These are phyloP conservation scores for Psittacula echo DNA, from an alignment of 2,797 vertebrate genomes.

Conservation along the genomic window DNA sequence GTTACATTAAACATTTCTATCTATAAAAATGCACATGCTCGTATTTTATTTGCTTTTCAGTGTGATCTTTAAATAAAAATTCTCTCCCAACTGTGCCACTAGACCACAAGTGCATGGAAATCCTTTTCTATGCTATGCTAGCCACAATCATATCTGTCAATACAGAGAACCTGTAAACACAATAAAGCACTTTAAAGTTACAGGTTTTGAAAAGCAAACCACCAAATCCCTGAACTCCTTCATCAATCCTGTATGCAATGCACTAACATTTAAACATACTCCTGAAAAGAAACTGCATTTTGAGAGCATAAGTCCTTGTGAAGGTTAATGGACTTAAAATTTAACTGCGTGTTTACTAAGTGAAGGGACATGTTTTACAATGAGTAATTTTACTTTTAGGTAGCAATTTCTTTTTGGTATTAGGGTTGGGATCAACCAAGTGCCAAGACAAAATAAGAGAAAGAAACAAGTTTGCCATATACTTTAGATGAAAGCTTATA, in stretches of 20 bases:
- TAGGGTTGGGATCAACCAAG: background rate
- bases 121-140: background rate
- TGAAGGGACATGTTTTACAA: background rate
- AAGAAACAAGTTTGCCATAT: background rate
- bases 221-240: background rate
- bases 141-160: background rate
- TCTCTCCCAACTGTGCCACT: background rate
- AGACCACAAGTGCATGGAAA: background rate
- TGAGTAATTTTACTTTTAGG: background rate
- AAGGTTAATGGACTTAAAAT: background rate
- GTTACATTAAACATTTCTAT: background rate
- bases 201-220: background rate
- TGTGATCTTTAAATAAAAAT: background rate
- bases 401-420: background rate
- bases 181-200: background rate
- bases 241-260: background rate
- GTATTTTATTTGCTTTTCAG: conserved; percentile 32
- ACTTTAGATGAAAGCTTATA: background rate
- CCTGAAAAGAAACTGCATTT: background rate
- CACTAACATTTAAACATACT: background rate
- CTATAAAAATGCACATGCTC: background rate
- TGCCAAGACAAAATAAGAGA: background rate
- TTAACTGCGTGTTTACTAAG: background rate
- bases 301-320: background rate
- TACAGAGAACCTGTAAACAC: background rate